Conservation (phyloP, 2,888 invertebrate genomes). For the Cyrtodaria siliqua region DNA sequence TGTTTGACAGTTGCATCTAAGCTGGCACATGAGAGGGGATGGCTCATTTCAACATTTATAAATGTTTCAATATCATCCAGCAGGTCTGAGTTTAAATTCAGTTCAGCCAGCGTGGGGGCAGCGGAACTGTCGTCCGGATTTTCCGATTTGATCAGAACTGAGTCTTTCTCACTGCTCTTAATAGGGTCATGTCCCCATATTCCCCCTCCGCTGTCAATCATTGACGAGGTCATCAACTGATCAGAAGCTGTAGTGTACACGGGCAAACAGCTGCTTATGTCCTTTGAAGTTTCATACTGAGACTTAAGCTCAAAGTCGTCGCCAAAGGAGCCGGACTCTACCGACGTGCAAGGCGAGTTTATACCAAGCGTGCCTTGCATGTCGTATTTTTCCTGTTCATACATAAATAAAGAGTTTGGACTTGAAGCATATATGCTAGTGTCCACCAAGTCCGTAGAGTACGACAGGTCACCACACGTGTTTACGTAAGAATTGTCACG, state of each 20-base stretch:
- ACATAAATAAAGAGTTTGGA: constrained; percentile 80
- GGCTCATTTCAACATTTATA: constrained; percentile 48
- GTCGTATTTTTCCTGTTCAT: constrained; percentile 79
- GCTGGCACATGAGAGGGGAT: background rate
- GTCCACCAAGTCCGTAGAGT: constrained; percentile 61
- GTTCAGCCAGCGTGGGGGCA: constrained; percentile 74
- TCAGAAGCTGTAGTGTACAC: constrained; percentile 9
- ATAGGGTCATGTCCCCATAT: constrained; percentile 9
- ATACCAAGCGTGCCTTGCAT: constrained; percentile 70
- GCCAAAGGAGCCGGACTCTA: constrained; percentile 28
- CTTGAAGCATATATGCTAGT: constrained; percentile 75
- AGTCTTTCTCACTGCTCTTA: constrained; percentile 18
- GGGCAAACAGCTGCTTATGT: constrained; percentile 45
- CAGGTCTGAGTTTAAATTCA: constrained; percentile 63
- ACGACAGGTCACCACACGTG: constrained; percentile 62
- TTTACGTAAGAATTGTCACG: constrained; percentile 45
- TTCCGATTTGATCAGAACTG: constrained; percentile 35
- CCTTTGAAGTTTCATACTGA: constrained; percentile 69
- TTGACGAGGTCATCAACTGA: constrained; percentile 4
- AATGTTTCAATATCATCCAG: constrained; percentile 56
- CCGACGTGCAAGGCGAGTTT: constrained; percentile 34
- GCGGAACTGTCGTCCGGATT: background rate
- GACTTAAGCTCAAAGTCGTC: constrained; percentile 74
- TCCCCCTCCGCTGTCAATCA: constrained; percentile 21
- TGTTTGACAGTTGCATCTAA: constrained; percentile 10